These are phyloP conservation scores for Alces alces DNA, from an alignment of 2,113 vertebrate species.

Conservation along the genomic window DNA sequence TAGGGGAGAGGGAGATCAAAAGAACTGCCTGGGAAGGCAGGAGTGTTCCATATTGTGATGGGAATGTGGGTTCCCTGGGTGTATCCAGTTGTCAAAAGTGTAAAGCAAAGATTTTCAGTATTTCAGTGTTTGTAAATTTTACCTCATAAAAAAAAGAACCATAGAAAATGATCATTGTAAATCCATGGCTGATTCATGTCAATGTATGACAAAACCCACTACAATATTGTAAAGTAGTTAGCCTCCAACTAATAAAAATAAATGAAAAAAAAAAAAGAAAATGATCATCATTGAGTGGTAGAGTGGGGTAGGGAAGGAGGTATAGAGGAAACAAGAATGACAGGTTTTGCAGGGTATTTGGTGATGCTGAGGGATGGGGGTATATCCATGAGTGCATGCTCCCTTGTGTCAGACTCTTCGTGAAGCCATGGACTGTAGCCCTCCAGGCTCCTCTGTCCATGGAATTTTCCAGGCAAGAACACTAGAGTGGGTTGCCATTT, in stretches of 20 bases:
- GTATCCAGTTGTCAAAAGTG: background rate
- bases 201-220: too few species aligned
- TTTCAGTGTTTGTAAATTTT: background rate
- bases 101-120: accelerated
- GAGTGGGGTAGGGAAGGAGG: background rate
- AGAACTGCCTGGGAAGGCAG: background rate
- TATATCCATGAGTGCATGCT: background rate
- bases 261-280: too few species aligned
- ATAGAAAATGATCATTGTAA: background rate
- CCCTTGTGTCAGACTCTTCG: background rate
- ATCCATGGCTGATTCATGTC: too few species aligned
- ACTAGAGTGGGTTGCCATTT: background rate
- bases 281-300: accelerated
- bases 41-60: accelerated
- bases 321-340: accelerated
- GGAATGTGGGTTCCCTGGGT: accelerated
- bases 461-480: background rate
- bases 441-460: background rate
- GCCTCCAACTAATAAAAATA: too few species aligned
- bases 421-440: background rate
- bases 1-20: background rate
- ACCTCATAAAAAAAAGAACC: background rate
- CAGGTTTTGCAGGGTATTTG: background rate
- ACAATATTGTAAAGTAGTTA: too few species aligned
- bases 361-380: background rate